Percentiles rank a stretch among this genome's conserved stretches.
phyloP scores from a whole-genome alignment of 2,113 vertebrate genomes.

The Puma concolor region DNA sequence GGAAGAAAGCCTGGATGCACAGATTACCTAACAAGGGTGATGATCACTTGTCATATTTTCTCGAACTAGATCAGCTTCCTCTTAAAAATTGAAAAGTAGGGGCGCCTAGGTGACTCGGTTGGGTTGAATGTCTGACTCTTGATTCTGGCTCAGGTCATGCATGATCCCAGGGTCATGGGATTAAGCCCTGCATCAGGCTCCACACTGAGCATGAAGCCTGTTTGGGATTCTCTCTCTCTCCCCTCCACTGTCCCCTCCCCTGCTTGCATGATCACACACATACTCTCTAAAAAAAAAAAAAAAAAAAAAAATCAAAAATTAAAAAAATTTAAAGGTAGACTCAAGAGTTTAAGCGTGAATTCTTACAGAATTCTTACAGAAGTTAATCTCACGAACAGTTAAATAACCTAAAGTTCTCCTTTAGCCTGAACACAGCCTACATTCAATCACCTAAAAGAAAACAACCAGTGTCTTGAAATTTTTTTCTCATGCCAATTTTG shows the following conservation, averaged over 20 bases:
- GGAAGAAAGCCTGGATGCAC: background rate
- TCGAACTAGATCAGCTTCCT: background rate
- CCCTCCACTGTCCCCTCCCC: too few species aligned
- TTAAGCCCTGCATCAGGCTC: too few species aligned
- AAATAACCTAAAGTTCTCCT: constrained; percentile 34
- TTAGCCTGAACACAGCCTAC: background rate
- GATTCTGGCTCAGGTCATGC: too few species aligned
- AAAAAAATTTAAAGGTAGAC: constrained; percentile 48
- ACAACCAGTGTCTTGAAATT: background rate
- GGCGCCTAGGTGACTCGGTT: too few species aligned
- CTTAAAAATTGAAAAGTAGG: constrained; percentile 51
- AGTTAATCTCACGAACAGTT: background rate
- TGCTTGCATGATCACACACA: too few species aligned
- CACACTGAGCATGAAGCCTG: too few species aligned
- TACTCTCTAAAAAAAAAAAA: too few species aligned
- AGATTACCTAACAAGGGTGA: background rate
- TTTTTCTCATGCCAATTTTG: constrained; percentile 3
- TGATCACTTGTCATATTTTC: constrained; percentile 5
- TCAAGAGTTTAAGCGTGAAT: background rate
- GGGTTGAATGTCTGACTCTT: too few species aligned
- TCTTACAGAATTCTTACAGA: background rate
- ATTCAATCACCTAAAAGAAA: background rate
- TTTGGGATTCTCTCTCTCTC: too few species aligned
- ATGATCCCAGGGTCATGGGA: too few species aligned
- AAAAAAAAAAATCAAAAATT: too few species aligned